Conservation (phyloP, 2,797 vertebrate species). For the Typhlichthys subterraneus region DNA sequence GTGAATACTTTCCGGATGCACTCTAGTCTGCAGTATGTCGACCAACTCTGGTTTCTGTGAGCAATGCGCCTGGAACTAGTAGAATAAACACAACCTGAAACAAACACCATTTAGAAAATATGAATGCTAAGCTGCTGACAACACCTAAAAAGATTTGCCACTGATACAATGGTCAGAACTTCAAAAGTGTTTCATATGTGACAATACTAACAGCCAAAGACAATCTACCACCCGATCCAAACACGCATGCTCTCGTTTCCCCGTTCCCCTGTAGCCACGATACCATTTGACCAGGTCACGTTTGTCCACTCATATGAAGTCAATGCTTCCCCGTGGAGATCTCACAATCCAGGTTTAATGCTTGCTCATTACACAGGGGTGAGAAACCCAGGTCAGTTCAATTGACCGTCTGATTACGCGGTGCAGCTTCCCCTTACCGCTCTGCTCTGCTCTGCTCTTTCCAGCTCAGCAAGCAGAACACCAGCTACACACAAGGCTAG, state of each 20-base stretch:
- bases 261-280: background rate
- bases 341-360: constrained; percentile 49
- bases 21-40: too few species aligned
- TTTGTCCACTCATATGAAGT: background rate
- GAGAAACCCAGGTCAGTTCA: constrained; percentile 72
- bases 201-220: too few species aligned
- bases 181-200: too few species aligned
- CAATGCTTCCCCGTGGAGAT: constrained; percentile 24
- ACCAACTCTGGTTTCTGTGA: too few species aligned
- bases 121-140: too few species aligned
- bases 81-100: too few species aligned
- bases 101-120: too few species aligned
- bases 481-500: constrained; percentile 43
- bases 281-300: constrained; percentile 14
- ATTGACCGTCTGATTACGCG: constrained; percentile 71
- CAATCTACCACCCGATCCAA: too few species aligned
- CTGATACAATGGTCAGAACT: too few species aligned
- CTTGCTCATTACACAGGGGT: constrained; percentile 76
- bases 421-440: constrained; percentile 55
- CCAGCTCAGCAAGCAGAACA: constrained; percentile 38
- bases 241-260: background rate
- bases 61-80: too few species aligned
- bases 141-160: too few species aligned
- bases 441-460: constrained; percentile 57
- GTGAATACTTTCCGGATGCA: too few species aligned